Evolutionary conservation across 2,113 vertebrate species (phyloP).

Genomic region (Nestor notabilis): DNA sequence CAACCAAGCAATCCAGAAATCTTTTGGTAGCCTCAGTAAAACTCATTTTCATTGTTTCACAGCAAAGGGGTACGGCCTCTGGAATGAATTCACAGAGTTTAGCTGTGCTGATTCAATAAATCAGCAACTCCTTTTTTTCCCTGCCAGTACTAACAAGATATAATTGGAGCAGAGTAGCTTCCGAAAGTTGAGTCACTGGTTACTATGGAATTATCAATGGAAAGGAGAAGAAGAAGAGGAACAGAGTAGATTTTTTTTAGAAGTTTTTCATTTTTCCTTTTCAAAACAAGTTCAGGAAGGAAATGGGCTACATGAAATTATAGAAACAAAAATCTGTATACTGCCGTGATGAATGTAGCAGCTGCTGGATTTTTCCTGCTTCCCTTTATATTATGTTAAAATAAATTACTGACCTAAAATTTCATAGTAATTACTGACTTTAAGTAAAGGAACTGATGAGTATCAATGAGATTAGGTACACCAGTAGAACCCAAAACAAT

Average conservation of each 20-base stretch:
- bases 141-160: not conserved
- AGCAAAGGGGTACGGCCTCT: not conserved
- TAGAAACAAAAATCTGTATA: not conserved
- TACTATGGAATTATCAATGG: not conserved
- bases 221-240: not conserved
- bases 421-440: not conserved
- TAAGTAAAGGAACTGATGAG: not conserved
- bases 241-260: not conserved
- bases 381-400: not conserved
- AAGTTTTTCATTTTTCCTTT: not conserved
- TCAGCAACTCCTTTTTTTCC: not conserved
- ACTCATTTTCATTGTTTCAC: constrained; percentile 15
- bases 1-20: not conserved
- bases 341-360: not conserved
- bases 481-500: not conserved
- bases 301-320: not conserved
- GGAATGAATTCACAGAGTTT: constrained; percentile 8
- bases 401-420: not conserved
- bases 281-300: not conserved
- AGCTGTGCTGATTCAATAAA: not conserved
- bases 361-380: not conserved
- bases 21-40: constrained; percentile 1
- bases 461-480: not conserved
- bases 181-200: not conserved
- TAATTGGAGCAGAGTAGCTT: not conserved